Conservation (phyloP, 2,113 vertebrate genomes). For the Notarius lentiginosus region DNA sequence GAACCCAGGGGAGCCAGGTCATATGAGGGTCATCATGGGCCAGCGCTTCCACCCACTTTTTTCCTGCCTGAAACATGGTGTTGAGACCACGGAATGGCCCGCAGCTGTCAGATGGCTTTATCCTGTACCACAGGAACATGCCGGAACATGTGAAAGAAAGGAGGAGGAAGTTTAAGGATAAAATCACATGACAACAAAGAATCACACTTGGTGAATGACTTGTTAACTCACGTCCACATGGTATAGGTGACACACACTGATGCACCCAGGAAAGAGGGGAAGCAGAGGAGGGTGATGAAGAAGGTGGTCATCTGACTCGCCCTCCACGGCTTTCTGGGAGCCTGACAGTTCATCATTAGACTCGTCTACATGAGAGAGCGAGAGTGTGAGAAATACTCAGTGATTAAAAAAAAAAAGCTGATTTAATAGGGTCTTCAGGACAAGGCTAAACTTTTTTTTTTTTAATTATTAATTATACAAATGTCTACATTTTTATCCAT, state of each 20-base stretch:
- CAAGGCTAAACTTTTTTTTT: neutral
- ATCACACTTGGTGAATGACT: no score
- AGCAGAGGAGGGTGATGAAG: slow-evolving; percentile 90
- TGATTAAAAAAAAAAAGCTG: neutral
- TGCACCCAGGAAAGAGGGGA: slow-evolving; percentile 87
- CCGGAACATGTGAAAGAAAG: neutral
- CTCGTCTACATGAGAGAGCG: slow-evolving; percentile 74
- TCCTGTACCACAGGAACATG: slow-evolving; percentile 64
- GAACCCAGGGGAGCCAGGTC: slow-evolving; percentile 73
- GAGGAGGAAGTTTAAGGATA: neutral
- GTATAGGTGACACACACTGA: slow-evolving; percentile 83
- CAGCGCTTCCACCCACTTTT: slow-evolving; percentile 75
- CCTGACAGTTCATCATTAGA: slow-evolving; percentile 91
- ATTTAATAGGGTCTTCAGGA: no score
- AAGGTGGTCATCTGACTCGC: slow-evolving; percentile 88
- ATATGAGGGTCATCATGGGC: slow-evolving; percentile 68
- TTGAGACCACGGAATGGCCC: slow-evolving; percentile 82
- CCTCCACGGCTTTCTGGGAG: slow-evolving; percentile 85
- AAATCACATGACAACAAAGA: neutral
- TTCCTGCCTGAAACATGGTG: slow-evolving; percentile 81
- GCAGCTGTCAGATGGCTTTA: slow-evolving; percentile 77
- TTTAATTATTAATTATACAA: neutral
- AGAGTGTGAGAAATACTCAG: neutral
- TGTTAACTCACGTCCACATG: slow-evolving; percentile 87
- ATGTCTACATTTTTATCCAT: neutral